Base-by-base conservation (phyloP, 2,113 vertebrate genomes). In the Mohoua ochrocephala region DNA sequence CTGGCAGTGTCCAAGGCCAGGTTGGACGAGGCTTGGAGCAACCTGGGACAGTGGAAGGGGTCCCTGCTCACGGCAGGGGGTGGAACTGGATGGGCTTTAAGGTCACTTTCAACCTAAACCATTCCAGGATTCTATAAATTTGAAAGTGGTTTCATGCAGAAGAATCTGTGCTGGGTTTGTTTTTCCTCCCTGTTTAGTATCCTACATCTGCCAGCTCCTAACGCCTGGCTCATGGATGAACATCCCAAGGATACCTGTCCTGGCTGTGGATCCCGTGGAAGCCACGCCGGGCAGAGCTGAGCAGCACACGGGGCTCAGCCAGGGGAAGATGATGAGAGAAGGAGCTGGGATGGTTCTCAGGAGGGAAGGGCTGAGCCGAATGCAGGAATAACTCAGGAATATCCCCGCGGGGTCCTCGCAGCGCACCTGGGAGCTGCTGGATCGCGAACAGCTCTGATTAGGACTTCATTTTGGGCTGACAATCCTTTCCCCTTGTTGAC, bases 21-120 rank as follows among this genome's bases (percentile, higher is more conserved):
- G 4, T 0, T 69, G 63, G 69, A 41, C 0, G 1, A 23, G 9
- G 6, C 20, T 75, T 60, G 47, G 42, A 63, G 18, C 22, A 50
- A 0, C 22, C 15, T 56, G 56, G 49, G 4, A 0, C 0, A 3
- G 31, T 42, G 49, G 31, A 35, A 70, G 1, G 18, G 49, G 18
- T 26, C 57, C 4, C n/a, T 88, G 35, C 21, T 21, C 15, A 3
- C 17, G 56, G 26, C 54, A 63, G 30, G 7, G 22, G 2, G 4
- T 37, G 10, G 56, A 4, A 61, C 1, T 0, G 1, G 7, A 42
- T 54, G n/a, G 9, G 21, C 21, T 76, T 42, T 61, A 49, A 41
- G 7, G 8, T 61, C 12, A 1, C 26, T 56, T 84, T 63, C 56
- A 19, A 77, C 18, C 10, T 3, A 49, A 84, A 50, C 13, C 15